Evolutionary conservation across 1,140 invertebrate genomes (phyloP).

Genomic region (Drosophila fuyamai): DNA sequence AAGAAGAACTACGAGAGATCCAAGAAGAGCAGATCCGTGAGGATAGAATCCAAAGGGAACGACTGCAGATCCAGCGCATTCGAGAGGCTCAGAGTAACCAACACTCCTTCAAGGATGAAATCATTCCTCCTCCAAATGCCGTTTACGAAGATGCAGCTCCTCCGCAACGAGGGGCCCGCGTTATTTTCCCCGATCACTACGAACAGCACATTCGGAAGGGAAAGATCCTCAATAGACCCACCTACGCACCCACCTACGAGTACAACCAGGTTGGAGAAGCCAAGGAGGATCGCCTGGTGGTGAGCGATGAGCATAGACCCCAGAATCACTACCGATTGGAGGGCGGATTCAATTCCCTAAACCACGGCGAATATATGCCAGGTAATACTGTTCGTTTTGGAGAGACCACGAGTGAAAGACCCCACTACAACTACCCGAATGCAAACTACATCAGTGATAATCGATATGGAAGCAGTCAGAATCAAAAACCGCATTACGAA

Average conservation of each 20-base stretch:
- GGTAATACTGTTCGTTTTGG: slow-evolving; percentile 47
- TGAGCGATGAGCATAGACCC: slow-evolving; percentile 60
- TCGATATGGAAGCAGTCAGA: slow-evolving; percentile 65
- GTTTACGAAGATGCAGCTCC: slow-evolving; percentile 64
- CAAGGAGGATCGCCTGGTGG: slow-evolving; percentile 65
- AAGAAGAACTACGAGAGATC: slow-evolving; percentile 4
- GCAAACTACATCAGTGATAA: slow-evolving; percentile 68
- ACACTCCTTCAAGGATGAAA: slow-evolving; percentile 10
- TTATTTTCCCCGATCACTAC: slow-evolving; percentile 75
- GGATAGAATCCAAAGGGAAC: slow-evolving; percentile 10
- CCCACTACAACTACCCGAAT: slow-evolving; percentile 65
- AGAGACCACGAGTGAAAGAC: slow-evolving; percentile 14
- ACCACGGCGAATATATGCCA: slow-evolving; percentile 65
- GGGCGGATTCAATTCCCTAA: slow-evolving; percentile 36
- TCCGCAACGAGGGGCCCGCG: slow-evolving; percentile 62
- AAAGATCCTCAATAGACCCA: slow-evolving; percentile 70
- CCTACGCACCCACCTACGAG: slow-evolving; percentile 69
- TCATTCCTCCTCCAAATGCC: slow-evolving; percentile 43
- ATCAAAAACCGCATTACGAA: slow-evolving; percentile 58
- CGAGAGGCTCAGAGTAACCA: slow-evolving; percentile 10
- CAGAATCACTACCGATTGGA: slow-evolving; percentile 52
- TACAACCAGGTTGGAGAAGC: slow-evolving; percentile 36
- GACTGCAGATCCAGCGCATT: slow-evolving; percentile 3
- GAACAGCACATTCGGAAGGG: slow-evolving; percentile 65
- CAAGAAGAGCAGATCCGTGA: slow-evolving; percentile 23